Evolutionary conservation across 2,113 vertebrate species (phyloP), one percentile per base, ranked within the genome.

Genomic region (Pogonocichla stellata): DNA sequence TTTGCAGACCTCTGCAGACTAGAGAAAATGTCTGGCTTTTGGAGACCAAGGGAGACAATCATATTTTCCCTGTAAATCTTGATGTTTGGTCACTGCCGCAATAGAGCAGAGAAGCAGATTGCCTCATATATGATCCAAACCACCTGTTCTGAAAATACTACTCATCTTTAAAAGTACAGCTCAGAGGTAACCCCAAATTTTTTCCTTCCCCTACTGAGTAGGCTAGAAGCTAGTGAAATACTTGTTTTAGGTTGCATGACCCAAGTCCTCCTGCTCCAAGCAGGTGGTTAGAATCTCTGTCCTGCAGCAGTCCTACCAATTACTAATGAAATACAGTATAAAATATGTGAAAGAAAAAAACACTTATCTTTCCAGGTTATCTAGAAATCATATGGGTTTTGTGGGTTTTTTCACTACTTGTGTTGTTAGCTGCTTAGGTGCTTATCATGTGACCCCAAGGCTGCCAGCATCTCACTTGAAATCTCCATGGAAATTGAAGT

Each of bases 401-500:
- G 31, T 64, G 48, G n/a, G 3, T 19, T 82, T 45, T 92, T 70
- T 67, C 29, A 18, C 50, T 50, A 48, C 65, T 80, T n/a, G 13
- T n/a, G 11, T 40, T 78, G 33, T 64, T 89, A 51, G 36, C 57
- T 75, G 69, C 51, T 88, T 81, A 84, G 92, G 80, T 12, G 19
- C 26, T 92, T 53, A 48, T 51, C 67, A n/a, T n/a, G 58, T 40
- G 51, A 80, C 56, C 54, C 57, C 29, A 80, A 23, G 70, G 54
- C 70, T 91, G 42, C 36, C 88, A 61, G n/a, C 87, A 85, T 54
- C 38, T 34, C 34, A 17, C 54, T 54, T 58, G 43, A 87, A 91
- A 48, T 82, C 75, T 70, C 85, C 38, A n/a, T 64, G 64, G 79
- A 88, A 93, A 94, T 38, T 20, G 54, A 56, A 92, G 75, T 70